Conservation (phyloP, 2,888 invertebrate species). For the Achlya flavicornis region DNA sequence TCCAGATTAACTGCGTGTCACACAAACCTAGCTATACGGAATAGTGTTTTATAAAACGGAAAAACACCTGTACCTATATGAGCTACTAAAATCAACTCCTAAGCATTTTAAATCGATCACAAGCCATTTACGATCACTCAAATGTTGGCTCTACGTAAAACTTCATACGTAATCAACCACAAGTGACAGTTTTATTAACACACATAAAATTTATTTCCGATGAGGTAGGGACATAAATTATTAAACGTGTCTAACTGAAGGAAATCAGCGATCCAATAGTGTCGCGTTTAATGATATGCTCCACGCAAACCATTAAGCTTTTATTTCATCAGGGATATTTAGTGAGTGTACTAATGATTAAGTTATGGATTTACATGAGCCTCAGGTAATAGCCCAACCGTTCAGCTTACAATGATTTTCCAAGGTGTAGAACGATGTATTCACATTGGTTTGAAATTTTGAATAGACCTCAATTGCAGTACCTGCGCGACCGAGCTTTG, state of each 20-base stretch:
- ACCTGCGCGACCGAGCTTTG: too few species aligned
- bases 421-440: too few species aligned
- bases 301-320: slow-evolving; percentile 3
- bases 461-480: too few species aligned
- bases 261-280: slow-evolving; percentile 5
- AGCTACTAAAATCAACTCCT: neutral
- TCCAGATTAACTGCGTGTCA: too few species aligned
- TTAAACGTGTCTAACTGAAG: slow-evolving; percentile 5
- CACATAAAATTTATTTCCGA: slow-evolving; percentile 11
- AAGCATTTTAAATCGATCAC: neutral
- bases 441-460: too few species aligned
- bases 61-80: too few species aligned
- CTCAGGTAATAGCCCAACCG: too few species aligned
- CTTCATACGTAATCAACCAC: slow-evolving; percentile 9
- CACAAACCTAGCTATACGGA: too few species aligned
- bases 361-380: too few species aligned
- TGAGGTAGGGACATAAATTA: slow-evolving; percentile 11
- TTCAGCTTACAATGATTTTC: too few species aligned
- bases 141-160: slow-evolving; percentile 1
- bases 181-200: slow-evolving; percentile 13
- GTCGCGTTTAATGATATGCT: slow-evolving; percentile 7
- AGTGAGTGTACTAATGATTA: neutral
- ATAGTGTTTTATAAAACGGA: too few species aligned
- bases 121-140: neutral
- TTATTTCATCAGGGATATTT: slow-evolving; percentile 3